Evolutionary conservation across 2,797 vertebrate species (phyloP).

Genomic region (Melanotaenia pygmaea): DNA sequence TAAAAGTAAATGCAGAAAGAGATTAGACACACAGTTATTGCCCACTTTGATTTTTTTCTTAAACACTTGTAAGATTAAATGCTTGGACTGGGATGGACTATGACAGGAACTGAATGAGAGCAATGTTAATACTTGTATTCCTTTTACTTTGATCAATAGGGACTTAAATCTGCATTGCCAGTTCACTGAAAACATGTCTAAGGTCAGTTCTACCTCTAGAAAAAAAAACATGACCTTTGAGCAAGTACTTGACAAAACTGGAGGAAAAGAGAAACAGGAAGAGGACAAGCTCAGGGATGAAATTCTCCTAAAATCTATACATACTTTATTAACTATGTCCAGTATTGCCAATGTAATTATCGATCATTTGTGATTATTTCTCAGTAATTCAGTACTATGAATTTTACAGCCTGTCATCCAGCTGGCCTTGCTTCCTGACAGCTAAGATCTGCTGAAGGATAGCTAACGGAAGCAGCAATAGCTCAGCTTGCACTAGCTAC

Average conservation of each 20-base stretch:
- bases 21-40: conserved; percentile 16
- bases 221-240: no score
- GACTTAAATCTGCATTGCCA: no score
- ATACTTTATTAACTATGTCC: background rate
- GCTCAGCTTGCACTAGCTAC: background rate
- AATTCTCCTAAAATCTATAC: background rate
- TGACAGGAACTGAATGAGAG: conserved; percentile 6
- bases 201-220: background rate
- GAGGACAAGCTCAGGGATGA: background rate
- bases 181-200: background rate
- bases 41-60: conserved; percentile 2
- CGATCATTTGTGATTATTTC: background rate
- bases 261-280: background rate
- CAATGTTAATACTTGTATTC: background rate
- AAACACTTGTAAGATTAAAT: conserved; percentile 10
- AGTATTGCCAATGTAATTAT: background rate
- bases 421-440: background rate
- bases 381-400: background rate
- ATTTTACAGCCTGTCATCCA: background rate
- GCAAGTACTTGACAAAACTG: background rate
- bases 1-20: background rate
- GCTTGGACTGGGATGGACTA: conserved; percentile 12
- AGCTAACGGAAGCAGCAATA: background rate
- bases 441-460: background rate
- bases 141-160: no score